These are phyloP conservation scores for Drosophila tsacasi DNA, from an alignment of 1,140 invertebrate genomes.

Conservation along the genomic window DNA sequence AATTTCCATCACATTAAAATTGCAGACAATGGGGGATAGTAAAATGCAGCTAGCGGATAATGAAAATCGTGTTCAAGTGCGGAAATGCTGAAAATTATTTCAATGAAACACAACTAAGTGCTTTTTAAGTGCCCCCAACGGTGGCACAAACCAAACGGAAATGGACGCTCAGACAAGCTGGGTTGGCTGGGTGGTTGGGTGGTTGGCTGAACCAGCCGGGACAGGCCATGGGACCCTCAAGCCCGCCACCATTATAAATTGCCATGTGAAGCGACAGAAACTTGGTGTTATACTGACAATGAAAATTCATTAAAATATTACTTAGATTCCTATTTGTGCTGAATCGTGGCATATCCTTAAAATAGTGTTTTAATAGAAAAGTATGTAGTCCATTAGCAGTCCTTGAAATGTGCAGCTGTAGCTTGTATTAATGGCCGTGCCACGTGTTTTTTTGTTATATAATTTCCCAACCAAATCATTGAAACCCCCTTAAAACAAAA, in stretches of 20 bases:
- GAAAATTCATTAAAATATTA: background rate
- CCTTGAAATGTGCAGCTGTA: background rate
- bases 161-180: conserved; percentile 17
- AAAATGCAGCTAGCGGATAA: conserved; percentile 67
- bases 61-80: conserved; percentile 67
- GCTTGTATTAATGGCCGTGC: background rate
- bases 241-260: conserved; percentile 4
- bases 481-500: too few relatives aligned
- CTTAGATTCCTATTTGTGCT: too few relatives aligned
- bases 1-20: conserved; percentile 81
- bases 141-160: conserved; percentile 34
- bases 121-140: conserved; percentile 62
- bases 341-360: background rate
- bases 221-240: conserved; percentile 18
- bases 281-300: conserved; percentile 10
- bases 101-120: conserved; percentile 73
- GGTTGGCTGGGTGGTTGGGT: conserved; percentile 5
- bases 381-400: background rate
- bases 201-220: background rate
- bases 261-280: conserved; percentile 24
- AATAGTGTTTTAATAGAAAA: too few relatives aligned
- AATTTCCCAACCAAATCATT: too few relatives aligned
- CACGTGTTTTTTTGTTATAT: too few relatives aligned
- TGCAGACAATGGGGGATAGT: conserved; percentile 72
- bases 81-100: conserved; percentile 81